These are phyloP conservation scores for Engystomops pustulosus DNA, from an alignment of 2,113 vertebrate genomes.

Conservation along the genomic window DNA sequence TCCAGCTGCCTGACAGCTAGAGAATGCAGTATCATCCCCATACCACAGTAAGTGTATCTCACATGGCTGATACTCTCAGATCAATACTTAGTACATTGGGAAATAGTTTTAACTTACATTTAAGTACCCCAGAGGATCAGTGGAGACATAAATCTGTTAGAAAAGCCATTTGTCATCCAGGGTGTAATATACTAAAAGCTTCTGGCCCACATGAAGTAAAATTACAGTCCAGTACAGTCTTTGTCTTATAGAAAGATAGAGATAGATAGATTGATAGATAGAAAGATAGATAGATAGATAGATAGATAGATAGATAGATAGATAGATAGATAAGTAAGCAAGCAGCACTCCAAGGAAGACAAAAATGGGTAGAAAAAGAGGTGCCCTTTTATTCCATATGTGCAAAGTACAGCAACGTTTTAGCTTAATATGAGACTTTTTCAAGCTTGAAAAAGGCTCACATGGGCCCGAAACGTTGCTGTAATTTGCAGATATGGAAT, in stretches of 20 bases:
- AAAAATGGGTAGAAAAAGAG: too few species aligned
- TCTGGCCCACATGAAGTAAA: slow-evolving; percentile 19
- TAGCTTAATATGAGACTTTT: too few species aligned
- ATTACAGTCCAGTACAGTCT: slow-evolving; percentile 16
- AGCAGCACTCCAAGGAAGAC: too few species aligned
- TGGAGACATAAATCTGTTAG: slow-evolving; percentile 56
- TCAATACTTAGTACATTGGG: slow-evolving; percentile 59
- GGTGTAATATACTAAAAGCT: slow-evolving; percentile 58
- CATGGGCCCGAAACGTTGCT: too few species aligned
- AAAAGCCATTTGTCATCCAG: slow-evolving; percentile 55
- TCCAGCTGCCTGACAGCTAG: slow-evolving; percentile 44
- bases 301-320: slow-evolving; percentile 22
- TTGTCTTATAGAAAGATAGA: slow-evolving; percentile 8
- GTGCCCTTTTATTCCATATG: too few species aligned
- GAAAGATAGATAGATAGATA: slow-evolving; percentile 20
- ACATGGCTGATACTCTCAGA: slow-evolving; percentile 47
- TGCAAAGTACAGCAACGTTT: too few species aligned
- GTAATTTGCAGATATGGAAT: too few species aligned
- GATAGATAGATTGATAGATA: slow-evolving; percentile 27
- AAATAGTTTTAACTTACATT: slow-evolving; percentile 61
- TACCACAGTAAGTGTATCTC: slow-evolving; percentile 53
- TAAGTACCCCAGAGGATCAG: slow-evolving; percentile 56
- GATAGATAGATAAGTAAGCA: slow-evolving; percentile 10
- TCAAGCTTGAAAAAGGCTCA: too few species aligned
- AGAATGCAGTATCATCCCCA: slow-evolving; percentile 44